Evolutionary conservation across 2,797 vertebrate genomes (phyloP), one percentile per base, ranked within the genome.

Genomic region (Oryzias dopingdopingensis): DNA sequence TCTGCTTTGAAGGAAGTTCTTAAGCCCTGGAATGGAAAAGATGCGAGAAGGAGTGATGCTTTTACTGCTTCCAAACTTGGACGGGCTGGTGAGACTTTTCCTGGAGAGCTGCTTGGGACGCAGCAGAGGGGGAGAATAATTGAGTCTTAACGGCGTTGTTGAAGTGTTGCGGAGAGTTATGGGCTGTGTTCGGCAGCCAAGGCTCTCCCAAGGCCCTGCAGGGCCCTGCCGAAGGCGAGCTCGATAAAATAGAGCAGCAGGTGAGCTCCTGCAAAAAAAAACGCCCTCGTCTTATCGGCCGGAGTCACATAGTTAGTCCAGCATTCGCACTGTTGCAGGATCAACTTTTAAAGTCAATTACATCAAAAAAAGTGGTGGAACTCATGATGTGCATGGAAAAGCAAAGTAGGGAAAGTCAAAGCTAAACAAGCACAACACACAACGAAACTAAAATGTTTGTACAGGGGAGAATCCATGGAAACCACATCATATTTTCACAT

Each of bases 221-320:
- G 80, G 81, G 87, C 79, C 78, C 29, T 44, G 1, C 42, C 42
- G 71, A 86, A 87, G 87, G 87, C 71, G 54, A 81, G 73, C 65
- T 10, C 80, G 14, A 80, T 88, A 87, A 88, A 88, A 68, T 83
- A 80, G 62, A 0, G 66, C 44, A 0, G 49, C 69, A 64, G 62
- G 76, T 74, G 65, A 72, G 77, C 70, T 53, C 72, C 58, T n/a
- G 60, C 45, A 66, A 66, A 56, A 44, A 48, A 62, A 70, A 65
- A 61, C 40, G 64, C 43, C 45, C 66, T 14, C 4, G 14, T 55
- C 47, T 63, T 51, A 72, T 71, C 70, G 16, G 32, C 20, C 1
- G 17, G 49, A 50, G 60, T 70, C 79, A 74, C 68, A 72, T 59
- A 68, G 53, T 3, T 17, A 14, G 59, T 40, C 14, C 46, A 60